A percentile compares a stretch with the other conserved stretches of the same genome.
phyloP scores from a whole-genome alignment of 2,797 vertebrate species.

The Brotula barbata region DNA sequence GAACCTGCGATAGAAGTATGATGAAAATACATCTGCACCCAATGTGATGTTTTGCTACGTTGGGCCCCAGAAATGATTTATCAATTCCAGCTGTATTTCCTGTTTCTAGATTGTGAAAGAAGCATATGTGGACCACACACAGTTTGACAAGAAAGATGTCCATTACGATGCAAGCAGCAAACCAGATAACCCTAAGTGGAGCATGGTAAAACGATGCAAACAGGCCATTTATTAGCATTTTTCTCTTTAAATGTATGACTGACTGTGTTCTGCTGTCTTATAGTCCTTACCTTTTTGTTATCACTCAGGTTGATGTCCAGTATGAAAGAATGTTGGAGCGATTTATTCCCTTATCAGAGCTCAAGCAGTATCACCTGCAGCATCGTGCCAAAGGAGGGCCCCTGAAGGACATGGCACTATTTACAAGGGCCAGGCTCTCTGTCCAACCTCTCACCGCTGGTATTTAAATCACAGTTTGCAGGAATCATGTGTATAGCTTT shows the following conservation, averaged over 20 bases:
- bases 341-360: constrained; percentile 88
- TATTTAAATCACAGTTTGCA: constrained; percentile 56
- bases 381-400: constrained; percentile 83
- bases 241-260: too few species aligned
- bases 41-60: too few species aligned
- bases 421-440: constrained; percentile 88
- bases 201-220: constrained; percentile 83
- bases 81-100: too few species aligned
- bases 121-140: constrained; percentile 95
- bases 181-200: constrained; percentile 93
- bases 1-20: too few species aligned
- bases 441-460: constrained; percentile 89
- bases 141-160: constrained; percentile 91
- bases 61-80: too few species aligned
- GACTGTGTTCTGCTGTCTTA: too few species aligned
- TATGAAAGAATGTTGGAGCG: constrained; percentile 89
- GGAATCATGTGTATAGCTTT: background rate
- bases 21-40: too few species aligned
- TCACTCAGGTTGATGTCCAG: constrained; percentile 92
- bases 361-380: constrained; percentile 86
- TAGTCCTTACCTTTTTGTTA: too few species aligned
- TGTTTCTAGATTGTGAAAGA: constrained; percentile 89
- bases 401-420: constrained; percentile 86
- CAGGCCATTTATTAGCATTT: too few species aligned
- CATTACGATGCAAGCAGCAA: constrained; percentile 92